Conservation (phyloP, 2,113 vertebrate genomes). For the Ceuthmochares aereus region DNA sequence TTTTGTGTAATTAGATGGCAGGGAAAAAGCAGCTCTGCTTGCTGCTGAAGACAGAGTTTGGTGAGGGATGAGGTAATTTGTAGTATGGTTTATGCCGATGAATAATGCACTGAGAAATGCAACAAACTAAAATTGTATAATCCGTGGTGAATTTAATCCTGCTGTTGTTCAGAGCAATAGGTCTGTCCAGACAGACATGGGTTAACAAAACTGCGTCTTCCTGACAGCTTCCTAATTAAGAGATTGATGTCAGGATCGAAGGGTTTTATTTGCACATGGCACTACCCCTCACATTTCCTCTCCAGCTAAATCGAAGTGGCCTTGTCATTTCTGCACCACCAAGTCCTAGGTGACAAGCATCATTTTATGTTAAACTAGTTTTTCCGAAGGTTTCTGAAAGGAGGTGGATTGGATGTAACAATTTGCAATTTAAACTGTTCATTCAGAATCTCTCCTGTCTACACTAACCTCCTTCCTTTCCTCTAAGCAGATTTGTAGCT, state of each 20-base stretch:
- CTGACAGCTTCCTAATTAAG: conserved; percentile 49
- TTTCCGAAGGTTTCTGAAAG: background rate
- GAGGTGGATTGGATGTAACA: background rate
- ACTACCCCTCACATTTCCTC: background rate
- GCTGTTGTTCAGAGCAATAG: background rate
- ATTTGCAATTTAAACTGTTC: background rate
- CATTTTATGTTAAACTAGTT: background rate
- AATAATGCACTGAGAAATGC: background rate
- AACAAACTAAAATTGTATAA: background rate
- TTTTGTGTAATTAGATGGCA: background rate
- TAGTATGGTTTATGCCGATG: background rate
- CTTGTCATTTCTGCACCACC: background rate
- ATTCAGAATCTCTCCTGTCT: background rate
- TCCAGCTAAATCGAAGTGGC: background rate
- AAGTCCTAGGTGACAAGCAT: background rate
- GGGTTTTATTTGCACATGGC: conserved; percentile 22
- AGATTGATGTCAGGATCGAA: conserved; percentile 57
- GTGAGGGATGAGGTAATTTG: background rate
- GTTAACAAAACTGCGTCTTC: conserved; percentile 6
- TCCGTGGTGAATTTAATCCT: background rate
- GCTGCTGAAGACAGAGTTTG: background rate
- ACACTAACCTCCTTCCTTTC: conserved; percentile 6
- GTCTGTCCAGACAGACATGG: background rate
- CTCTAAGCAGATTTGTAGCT: conserved; percentile 67
- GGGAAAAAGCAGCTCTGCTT: background rate